These are phyloP conservation scores for Eupithecia pulchellata DNA, from an alignment of 2,888 invertebrate species.

Conservation along the genomic window DNA sequence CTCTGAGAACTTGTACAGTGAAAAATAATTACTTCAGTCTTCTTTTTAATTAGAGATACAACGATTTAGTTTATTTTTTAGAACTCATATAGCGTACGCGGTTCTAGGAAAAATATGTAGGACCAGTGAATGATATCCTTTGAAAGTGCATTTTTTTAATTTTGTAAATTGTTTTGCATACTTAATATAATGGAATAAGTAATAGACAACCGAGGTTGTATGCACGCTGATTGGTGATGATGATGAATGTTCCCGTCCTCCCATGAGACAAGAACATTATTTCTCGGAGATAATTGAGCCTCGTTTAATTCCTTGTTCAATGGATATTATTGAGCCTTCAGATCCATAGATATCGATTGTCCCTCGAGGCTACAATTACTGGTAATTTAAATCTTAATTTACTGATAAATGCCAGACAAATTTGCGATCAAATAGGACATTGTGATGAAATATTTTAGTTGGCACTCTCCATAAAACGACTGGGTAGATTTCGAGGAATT, in stretches of 20 bases:
- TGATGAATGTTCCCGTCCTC: background rate
- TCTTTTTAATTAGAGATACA: too few species aligned
- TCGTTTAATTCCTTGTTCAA: slow-evolving; percentile 37
- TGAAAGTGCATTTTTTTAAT: too few species aligned
- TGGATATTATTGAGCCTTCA: slow-evolving; percentile 37
- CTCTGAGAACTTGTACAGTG: too few species aligned
- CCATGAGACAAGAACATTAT: background rate
- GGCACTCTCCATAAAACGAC: background rate
- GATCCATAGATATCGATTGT: slow-evolving; percentile 34
- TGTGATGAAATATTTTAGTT: slow-evolving; percentile 4
- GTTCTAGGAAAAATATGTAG: too few species aligned
- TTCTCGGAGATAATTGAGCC: slow-evolving; percentile 32
- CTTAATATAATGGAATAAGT: too few species aligned
- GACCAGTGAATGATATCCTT: too few species aligned
- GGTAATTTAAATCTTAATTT: slow-evolving; percentile 43
- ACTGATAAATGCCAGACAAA: slow-evolving; percentile 34
- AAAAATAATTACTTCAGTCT: too few species aligned
- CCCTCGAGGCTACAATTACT: slow-evolving; percentile 37
- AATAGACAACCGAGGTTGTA: too few species aligned
- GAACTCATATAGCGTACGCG: too few species aligned
- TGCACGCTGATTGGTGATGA: background rate
- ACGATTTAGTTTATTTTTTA: too few species aligned
- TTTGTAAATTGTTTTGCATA: too few species aligned
- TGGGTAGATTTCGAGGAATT: background rate
- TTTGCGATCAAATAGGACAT: slow-evolving; percentile 28